Base-by-base conservation (phyloP, 2,888 invertebrate species). In the Acanthosoma haemorrhoidale region DNA sequence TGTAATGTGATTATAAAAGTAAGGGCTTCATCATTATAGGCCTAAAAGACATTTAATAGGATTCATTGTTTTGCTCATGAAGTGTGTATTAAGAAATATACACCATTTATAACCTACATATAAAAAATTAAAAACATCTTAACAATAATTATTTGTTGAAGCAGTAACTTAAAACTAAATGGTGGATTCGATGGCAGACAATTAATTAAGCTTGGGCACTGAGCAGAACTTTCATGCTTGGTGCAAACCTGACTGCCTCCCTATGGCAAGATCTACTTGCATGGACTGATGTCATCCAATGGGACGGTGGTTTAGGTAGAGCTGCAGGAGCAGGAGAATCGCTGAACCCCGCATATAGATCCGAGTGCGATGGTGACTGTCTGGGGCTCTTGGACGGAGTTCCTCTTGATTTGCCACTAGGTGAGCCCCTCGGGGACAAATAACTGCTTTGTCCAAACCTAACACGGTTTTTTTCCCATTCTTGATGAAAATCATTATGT, bases 241-340 rank as follows among this genome's bases (percentile, higher is more conserved):
- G 31, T 51, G 57, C 67, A 8, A 67, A 67, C 36, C 67, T 43
- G 31, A 31, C 67, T 43, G 67, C 67, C 76, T 86, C 83, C 78
- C 85, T 82, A 78, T 86, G 85, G 36, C 68, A 68, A n/a, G 68
- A 68, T 5, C 21, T 51, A 15, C 59, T 39, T 13, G 59, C 41
- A 31, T 67, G 69, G 58, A 74, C 68, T 15, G 74, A 51, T 21
- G 36, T 69, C 80, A 87, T 86, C 92, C 92, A 92, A 81, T 89
- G 90, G 75, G 85, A 84, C 71, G 92, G 92, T 76, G 92, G 92
- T 79, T 87, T 89, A 71, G 92, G 92, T 78, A 92, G 82, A 74
- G 88, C 87, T 76, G 87, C 86, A 57, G 92, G 90, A 70, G 89
- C 86, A 64, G 92, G 92, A 69, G 92, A 88, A 76, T 90, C 90